Evolutionary conservation across 92 coral and sea anemone genomes (phyloP), one percentile per base, ranked within the genome.

Genomic region (Epizoanthus ramosus): DNA sequence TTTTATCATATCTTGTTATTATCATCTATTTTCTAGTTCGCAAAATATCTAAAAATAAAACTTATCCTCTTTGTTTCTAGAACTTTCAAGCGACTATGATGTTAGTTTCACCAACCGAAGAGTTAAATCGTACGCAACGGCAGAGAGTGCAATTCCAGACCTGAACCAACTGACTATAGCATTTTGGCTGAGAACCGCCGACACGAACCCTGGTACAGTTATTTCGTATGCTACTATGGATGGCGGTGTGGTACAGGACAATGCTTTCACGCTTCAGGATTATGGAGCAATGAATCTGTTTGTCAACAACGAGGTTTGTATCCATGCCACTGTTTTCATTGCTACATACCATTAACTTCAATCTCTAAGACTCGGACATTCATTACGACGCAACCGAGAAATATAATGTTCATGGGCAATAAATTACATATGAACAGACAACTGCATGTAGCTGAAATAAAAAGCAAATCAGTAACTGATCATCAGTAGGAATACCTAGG

Each of bases 261-360:
- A 93, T 80, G 98, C 94, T 9, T 37, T 93, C 4, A 80, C 89
- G 7, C 86, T 93, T 12, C 98, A 93, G 60, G 98, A 93, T 87
- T 84, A 75, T 45, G 87, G 94, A 8, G 91, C 88, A 18, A 69
- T 91, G 31, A 89, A 81, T 60, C 75, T 93, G 19, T 80, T 84
- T 57, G 81, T 93, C 14, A 93, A 93, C 91, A 91, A 93, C 76
- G 23, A 58, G 74, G 73, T 57, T 80, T 65, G 80, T 65, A 17
- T 10, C 14, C 57, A 74, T 5, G 35, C 3, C 54, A 12, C 15
- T 50, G 54, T 50, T 50, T 50, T 50, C 54, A 12, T 13, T 50
- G 6, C 5, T 37, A 37, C 54, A 50, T 13, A 50, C 14, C 14
- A 1, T 43, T 13, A 9, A 3, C 2, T 9, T 50, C 8, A 50